Percentiles rank a stretch among this genome's conserved stretches.
Conservation (phyloP, 2,888 invertebrate genomes). For the Caenorhabditis doughertyi region DNA sequence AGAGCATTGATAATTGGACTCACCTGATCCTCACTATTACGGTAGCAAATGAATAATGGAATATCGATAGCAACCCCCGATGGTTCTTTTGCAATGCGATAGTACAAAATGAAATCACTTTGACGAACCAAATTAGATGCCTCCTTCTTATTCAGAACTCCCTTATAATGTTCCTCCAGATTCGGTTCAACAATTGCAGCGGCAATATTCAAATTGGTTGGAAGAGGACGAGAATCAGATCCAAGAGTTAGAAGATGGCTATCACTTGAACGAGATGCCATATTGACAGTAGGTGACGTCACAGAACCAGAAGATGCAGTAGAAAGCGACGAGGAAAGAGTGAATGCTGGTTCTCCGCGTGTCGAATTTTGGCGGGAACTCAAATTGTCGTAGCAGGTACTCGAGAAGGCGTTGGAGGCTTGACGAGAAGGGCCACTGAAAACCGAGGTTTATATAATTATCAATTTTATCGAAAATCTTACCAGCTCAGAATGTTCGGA, state of each 20-base stretch:
- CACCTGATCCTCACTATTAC: slow-evolving; percentile 52
- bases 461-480: no score
- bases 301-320: neutral
- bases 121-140: slow-evolving; percentile 38
- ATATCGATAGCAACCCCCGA: slow-evolving; percentile 18
- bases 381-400: slow-evolving; percentile 14
- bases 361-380: slow-evolving; percentile 2
- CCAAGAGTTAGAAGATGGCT: slow-evolving; percentile 46
- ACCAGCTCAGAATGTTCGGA: neutral
- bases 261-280: slow-evolving; percentile 16
- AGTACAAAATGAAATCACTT: slow-evolving; percentile 57
- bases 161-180: slow-evolving; percentile 57
- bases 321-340: slow-evolving; percentile 3
- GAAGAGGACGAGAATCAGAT: slow-evolving; percentile 22
- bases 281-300: neutral
- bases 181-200: slow-evolving; percentile 46
- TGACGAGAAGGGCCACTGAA: neutral
- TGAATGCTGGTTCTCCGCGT: neutral
- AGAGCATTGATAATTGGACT: neutral
- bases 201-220: slow-evolving; percentile 37
- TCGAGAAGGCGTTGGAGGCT: neutral
- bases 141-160: slow-evolving; percentile 58
- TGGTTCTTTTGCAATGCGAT: slow-evolving; percentile 51
- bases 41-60: slow-evolving; percentile 56
- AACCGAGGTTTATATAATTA: neutral